These are phyloP conservation scores for Darevskia nairensis DNA, from an alignment of 2,797 vertebrate genomes.

Conservation along the genomic window DNA sequence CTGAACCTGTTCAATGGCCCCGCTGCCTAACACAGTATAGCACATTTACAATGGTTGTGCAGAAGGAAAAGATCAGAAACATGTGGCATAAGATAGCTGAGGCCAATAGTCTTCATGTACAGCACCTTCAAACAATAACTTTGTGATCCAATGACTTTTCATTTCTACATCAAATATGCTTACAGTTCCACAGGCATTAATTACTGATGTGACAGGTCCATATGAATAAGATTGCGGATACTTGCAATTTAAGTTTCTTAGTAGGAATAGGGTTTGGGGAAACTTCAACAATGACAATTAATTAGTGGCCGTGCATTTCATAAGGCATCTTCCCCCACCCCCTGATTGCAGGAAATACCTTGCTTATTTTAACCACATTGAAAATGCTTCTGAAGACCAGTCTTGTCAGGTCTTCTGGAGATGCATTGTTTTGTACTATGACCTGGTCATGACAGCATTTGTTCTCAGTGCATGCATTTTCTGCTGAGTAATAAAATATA, in stretches of 20 bases:
- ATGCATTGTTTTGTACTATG: conserved; percentile 43
- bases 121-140: neutral
- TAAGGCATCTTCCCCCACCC: conserved; percentile 23
- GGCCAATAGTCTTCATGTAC: neutral
- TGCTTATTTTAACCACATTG: conserved; percentile 57
- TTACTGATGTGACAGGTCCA: neutral
- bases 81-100: too few relatives aligned
- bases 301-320: conserved; percentile 53
- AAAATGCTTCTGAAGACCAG: conserved; percentile 18
- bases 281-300: conserved; percentile 54
- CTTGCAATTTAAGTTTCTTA: neutral
- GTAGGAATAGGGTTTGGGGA: neutral
- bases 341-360: conserved; percentile 34
- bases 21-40: neutral
- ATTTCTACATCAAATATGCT: neutral
- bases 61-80: neutral
- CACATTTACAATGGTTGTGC: neutral
- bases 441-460: conserved; percentile 40
- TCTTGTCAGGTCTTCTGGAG: conserved; percentile 47
- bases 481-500: conserved; percentile 45
- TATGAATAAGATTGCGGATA: neutral
- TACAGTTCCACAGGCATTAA: neutral
- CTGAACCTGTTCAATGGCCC: neutral
- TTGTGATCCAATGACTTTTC: neutral
- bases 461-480: conserved; percentile 40